Conservation (phyloP, 1,140 invertebrate genomes). For the Drosophila oshimai region DNA sequence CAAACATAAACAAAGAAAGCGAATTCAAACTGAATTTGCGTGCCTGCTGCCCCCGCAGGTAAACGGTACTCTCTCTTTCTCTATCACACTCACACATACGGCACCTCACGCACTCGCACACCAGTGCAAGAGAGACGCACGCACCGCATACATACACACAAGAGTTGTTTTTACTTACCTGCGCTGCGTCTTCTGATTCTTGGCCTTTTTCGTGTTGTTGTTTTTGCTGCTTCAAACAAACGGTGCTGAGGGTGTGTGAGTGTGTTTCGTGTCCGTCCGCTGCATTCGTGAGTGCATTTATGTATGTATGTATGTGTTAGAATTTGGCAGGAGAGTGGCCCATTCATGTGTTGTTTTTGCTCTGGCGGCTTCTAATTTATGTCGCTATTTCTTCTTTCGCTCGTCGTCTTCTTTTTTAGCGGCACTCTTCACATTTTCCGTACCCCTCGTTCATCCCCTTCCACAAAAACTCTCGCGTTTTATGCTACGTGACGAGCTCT, state of each 20-base stretch:
- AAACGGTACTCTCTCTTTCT: constrained; percentile 31
- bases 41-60: constrained; percentile 9
- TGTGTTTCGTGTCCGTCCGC: constrained; percentile 14
- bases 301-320: constrained; percentile 39
- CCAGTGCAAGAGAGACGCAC: constrained; percentile 14
- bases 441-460: constrained; percentile 7
- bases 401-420: constrained; percentile 17
- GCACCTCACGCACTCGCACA: constrained; percentile 19
- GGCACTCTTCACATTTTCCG: constrained; percentile 40
- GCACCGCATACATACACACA: constrained; percentile 46
- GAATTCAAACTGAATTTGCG: constrained; percentile 10
- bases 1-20: constrained; percentile 68
- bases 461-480: constrained; percentile 43
- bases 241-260: constrained; percentile 36
- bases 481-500: constrained; percentile 65
- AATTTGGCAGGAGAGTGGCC: constrained; percentile 53
- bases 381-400: constrained; percentile 24
- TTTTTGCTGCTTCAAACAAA: constrained; percentile 42
- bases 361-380: constrained; percentile 37
- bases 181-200: constrained; percentile 48
- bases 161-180: constrained; percentile 55
- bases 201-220: constrained; percentile 11
- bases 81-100: constrained; percentile 11
- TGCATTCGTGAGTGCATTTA: constrained; percentile 24
- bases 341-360: constrained; percentile 58